phyloP scores from a whole-genome alignment of 2,888 invertebrate genomes.

The Seira sanloemensis region DNA sequence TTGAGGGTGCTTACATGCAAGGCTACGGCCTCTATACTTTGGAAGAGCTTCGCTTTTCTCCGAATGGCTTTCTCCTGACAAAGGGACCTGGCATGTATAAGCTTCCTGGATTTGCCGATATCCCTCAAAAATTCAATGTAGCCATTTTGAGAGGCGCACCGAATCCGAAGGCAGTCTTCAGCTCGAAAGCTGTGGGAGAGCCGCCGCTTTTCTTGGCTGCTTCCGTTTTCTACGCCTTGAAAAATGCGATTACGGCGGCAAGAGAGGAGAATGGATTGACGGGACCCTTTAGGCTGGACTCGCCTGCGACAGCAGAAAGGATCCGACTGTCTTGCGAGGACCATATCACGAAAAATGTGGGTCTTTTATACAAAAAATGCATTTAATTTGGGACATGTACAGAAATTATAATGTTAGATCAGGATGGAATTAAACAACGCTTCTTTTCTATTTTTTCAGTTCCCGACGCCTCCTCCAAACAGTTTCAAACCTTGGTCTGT shows the following conservation, averaged over 20 bases:
- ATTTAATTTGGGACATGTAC: too few relatives aligned
- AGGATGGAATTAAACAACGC: too few relatives aligned
- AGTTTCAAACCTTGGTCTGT: conserved; percentile 72
- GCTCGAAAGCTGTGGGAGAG: conserved; percentile 95
- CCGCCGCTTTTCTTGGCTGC: conserved; percentile 94
- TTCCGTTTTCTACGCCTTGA: conserved; percentile 92
- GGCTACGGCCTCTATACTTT: conserved; percentile 94
- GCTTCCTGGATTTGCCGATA: conserved; percentile 93
- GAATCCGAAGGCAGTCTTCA: conserved; percentile 94
- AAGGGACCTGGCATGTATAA: conserved; percentile 96
- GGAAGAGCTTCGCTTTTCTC: conserved; percentile 92
- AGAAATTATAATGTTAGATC: too few relatives aligned
- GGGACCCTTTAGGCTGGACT: conserved; percentile 81
- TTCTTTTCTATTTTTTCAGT: conserved; percentile 63
- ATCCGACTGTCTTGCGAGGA: conserved; percentile 95
- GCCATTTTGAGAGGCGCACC: conserved; percentile 90
- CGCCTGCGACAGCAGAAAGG: conserved; percentile 92
- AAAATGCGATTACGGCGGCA: conserved; percentile 89
- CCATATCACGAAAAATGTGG: conserved; percentile 78
- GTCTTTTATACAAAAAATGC: too few relatives aligned
- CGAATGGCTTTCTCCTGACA: conserved; percentile 87
- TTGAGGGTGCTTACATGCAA: conserved; percentile 96
- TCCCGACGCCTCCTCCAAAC: conserved; percentile 62
- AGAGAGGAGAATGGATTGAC: conserved; percentile 83
- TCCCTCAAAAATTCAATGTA: conserved; percentile 94